Evolutionary conservation across 1,140 invertebrate genomes (phyloP).

Genomic region (Drosophila pseudoananassae): DNA sequence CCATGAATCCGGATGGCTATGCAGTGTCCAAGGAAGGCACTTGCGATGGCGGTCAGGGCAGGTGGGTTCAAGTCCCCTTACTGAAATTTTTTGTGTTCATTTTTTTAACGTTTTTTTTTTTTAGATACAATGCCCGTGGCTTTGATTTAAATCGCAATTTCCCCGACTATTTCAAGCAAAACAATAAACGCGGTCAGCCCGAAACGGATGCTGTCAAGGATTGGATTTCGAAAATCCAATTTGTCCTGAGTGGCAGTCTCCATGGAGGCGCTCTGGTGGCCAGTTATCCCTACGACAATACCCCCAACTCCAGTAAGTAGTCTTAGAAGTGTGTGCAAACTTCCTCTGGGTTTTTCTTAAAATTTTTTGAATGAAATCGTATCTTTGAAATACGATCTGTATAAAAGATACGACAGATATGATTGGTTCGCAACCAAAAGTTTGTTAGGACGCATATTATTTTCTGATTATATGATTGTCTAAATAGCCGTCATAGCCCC

Average conservation of each 20-base stretch:
- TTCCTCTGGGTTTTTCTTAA: not conserved
- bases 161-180: constrained; percentile 95
- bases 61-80: constrained; percentile 85
- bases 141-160: constrained; percentile 97
- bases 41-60: constrained; percentile 93
- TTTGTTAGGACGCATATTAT: constrained; percentile 11
- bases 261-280: constrained; percentile 96
- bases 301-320: constrained; percentile 94
- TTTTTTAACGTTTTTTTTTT: constrained; percentile 50
- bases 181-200: constrained; percentile 93
- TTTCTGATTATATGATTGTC: constrained; percentile 10
- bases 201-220: constrained; percentile 98
- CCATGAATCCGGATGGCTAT: constrained; percentile 96
- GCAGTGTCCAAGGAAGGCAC: constrained; percentile 93
- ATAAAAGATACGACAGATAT: not conserved
- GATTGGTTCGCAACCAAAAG: constrained; percentile 10
- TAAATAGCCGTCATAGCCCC: not conserved
- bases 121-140: constrained; percentile 93
- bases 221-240: constrained; percentile 96
- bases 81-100: not conserved
- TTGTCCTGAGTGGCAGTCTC: constrained; percentile 95
- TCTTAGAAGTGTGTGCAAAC: constrained; percentile 32
- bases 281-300: constrained; percentile 96
- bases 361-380: not conserved
- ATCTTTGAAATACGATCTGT: not conserved